These are phyloP conservation scores for Camptogramma bilineatum DNA, from an alignment of 2,888 invertebrate species.

Conservation along the genomic window DNA sequence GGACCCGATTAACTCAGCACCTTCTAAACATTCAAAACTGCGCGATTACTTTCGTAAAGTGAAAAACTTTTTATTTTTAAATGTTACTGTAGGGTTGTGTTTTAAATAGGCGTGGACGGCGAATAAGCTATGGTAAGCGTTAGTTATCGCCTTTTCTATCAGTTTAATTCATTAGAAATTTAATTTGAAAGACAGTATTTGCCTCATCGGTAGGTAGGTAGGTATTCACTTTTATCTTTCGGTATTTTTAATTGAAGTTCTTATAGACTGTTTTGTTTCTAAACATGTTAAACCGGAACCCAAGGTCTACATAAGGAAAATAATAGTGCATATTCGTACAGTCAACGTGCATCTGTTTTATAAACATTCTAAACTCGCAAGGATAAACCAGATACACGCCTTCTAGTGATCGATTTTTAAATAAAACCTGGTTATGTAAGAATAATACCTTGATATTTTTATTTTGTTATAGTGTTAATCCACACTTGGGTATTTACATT, in stretches of 20 bases:
- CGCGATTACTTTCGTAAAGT: constrained; percentile 45
- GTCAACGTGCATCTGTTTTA: background rate
- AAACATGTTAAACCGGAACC: background rate
- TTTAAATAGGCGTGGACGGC: constrained; percentile 34
- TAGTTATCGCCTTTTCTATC: background rate
- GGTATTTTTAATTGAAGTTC: background rate
- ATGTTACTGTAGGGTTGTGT: constrained; percentile 38
- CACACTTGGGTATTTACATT: too few relatives aligned
- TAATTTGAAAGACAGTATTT: background rate
- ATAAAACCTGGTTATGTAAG: background rate
- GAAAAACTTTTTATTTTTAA: constrained; percentile 38
- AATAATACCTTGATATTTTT: too few relatives aligned
- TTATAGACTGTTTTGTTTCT: background rate
- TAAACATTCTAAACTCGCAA: background rate
- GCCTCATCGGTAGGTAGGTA: background rate
- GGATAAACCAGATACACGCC: background rate
- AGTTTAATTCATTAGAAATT: constrained; percentile 1
- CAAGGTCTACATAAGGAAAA: background rate
- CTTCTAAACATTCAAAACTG: constrained; percentile 57
- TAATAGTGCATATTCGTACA: background rate
- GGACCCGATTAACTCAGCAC: constrained; percentile 52
- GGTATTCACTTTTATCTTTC: background rate
- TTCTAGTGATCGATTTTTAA: background rate
- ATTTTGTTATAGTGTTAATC: too few relatives aligned
- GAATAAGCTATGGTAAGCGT: constrained; percentile 34